Evolutionary conservation across 2,888 invertebrate species (phyloP).

Genomic region (Heliconius erato): DNA sequence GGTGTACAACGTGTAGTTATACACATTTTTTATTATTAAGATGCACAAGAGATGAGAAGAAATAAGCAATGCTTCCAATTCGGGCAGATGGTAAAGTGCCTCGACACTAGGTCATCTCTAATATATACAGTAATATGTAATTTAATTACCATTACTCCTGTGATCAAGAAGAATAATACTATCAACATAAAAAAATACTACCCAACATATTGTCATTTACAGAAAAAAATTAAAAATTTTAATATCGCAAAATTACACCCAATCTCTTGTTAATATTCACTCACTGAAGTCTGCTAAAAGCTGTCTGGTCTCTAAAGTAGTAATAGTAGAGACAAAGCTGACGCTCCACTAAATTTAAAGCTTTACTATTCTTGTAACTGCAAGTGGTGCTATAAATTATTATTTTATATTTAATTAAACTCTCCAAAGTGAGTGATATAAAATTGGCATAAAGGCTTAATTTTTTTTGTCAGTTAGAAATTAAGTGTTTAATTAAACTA

Average conservation of each 20-base stretch:
- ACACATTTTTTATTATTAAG: too few relatives aligned
- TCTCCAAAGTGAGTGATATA: not conserved
- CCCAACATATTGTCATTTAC: not conserved
- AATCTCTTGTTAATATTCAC: constrained; percentile 23
- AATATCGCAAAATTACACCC: constrained; percentile 5
- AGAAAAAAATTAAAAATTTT: not conserved
- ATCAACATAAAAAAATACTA: not conserved
- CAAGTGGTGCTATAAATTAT: not conserved
- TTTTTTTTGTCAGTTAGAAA: too few relatives aligned
- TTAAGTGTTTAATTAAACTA: too few relatives aligned
- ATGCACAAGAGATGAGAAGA: too few relatives aligned
- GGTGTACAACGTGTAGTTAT: too few relatives aligned
- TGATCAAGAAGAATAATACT: too few relatives aligned
- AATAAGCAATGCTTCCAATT: too few relatives aligned
- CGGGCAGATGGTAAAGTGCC: not conserved
- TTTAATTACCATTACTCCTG: too few relatives aligned
- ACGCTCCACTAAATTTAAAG: not conserved
- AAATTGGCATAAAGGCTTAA: too few relatives aligned
- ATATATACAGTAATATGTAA: too few relatives aligned
- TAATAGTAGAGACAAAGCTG: not conserved
- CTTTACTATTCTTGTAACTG: not conserved
- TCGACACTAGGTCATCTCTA: too few relatives aligned
- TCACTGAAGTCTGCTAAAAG: constrained; percentile 16
- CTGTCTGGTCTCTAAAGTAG: constrained; percentile 7
- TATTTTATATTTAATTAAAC: not conserved